Base-by-base conservation (phyloP, 2,797 vertebrate genomes). In the Falco columbarius region DNA sequence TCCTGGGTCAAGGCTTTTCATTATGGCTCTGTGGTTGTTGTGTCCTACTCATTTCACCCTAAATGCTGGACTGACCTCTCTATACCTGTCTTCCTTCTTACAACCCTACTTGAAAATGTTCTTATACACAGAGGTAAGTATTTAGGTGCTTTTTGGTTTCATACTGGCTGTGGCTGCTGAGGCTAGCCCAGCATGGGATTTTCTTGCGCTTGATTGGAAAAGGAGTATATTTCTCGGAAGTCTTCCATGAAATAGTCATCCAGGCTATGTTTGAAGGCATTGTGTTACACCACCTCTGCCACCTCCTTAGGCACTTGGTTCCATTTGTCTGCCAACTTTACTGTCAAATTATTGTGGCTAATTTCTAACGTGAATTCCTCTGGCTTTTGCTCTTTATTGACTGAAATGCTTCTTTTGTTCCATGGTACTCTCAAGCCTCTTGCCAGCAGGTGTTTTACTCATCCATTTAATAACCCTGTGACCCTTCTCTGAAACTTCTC, bases 271-370 rank as follows among this genome's bases (percentile, higher is more conserved):
- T 83, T 65, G 61, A 63, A 79, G 38, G 21, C 32, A 18, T 47
- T 1, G 1, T 46, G 42, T 77, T 56, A 68, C 5, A 22, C 30
- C 1, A 0, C 10, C 22, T 63, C 61, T 72, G 26, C 26, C 5
- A 4, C 29, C 56, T 67, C 54, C 51, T 52, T 74, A 32, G 44
- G 54, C 32, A 34, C 19, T 54, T 79, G 32, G 38, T 90, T 83
- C 26, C 40, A 49, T 44, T n/a, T 73, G 40, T 83, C 56, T 58
- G 23, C 70, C 51, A 42, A 36, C 61, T 66, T 58, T 40, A 29
- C 22, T 68, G 61, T 61, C 38, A 54, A 47, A 49, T 61, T 42
- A 14, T 36, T 81, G 23, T 61, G 40, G 14, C 40, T 66, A 30
- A 55, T 49, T 66, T 86, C 52, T 71, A 17, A 44, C 21, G 14